phyloP scores from a whole-genome alignment of 2,797 vertebrate genomes.

The Paramormyrops hopkinsi region DNA sequence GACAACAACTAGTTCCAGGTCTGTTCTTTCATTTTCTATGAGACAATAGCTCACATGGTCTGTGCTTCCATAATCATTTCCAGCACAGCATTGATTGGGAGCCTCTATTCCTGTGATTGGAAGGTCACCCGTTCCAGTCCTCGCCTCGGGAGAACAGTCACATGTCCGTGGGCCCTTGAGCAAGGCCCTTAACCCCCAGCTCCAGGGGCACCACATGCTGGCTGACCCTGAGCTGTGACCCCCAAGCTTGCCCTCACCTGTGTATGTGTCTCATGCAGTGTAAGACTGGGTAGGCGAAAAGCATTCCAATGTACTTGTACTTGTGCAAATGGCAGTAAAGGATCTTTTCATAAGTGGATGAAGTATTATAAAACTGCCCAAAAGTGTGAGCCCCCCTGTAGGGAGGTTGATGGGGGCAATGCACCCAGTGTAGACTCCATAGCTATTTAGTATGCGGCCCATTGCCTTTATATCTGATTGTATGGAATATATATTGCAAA shows the following conservation, averaged over 20 bases:
- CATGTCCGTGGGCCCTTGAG: background rate
- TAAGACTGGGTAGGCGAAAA: background rate
- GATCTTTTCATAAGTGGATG: background rate
- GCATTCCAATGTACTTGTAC: background rate
- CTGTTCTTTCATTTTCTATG: background rate
- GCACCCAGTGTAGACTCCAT: slow-evolving; percentile 1
- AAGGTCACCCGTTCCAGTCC: background rate
- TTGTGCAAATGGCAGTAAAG: background rate
- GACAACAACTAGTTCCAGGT: background rate
- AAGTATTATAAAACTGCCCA: background rate
- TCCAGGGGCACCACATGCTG: background rate
- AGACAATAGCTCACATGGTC: background rate
- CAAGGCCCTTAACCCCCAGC: background rate
- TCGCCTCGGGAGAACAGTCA: background rate
- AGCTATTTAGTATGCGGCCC: slow-evolving; percentile 8
- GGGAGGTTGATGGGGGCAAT: background rate
- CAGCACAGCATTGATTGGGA: background rate
- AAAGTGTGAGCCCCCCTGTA: slow-evolving; percentile 43
- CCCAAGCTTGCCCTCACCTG: background rate
- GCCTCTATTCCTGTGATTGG: background rate
- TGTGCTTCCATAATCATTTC: background rate
- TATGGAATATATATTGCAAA: background rate
- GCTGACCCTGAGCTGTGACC: background rate
- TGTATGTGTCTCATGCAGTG: background rate
- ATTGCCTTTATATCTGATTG: slow-evolving; percentile 5